Base-by-base conservation (phyloP, 2,888 invertebrate genomes). In the Euplagia quadripunctaria region DNA sequence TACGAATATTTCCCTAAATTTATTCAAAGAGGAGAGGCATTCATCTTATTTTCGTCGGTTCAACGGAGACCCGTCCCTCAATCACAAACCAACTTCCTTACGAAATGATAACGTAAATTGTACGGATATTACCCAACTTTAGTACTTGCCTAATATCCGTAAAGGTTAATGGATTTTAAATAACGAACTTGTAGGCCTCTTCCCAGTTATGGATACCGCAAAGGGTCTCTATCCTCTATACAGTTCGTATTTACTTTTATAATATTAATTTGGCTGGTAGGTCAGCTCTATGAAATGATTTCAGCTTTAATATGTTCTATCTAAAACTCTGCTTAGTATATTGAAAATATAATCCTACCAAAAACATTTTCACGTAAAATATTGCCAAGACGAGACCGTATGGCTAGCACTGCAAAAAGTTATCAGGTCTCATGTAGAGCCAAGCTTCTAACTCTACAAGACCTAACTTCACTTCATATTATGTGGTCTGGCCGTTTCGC, bases 11-110 rank as follows among this genome's bases (percentile, higher is more conserved):
- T 79, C 67, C 69, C 52, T 58, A 52, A 83, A 82, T 79, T 79
- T 82, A 82, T 84, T 79, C 82, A 82, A 73, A 82, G 75, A 65
- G 64, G 70, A 51, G n/a, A 70, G 70, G 78, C 73, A 82, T 82
- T 84, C 76, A 78, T 84, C 82, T 78, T 82, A 82, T 82, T 84
- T 79, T 70, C 65, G 70, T 65, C 76, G 78, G 78, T 76, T 82
- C 64, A 74, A 72, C 73, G 72, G 77, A 76, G 55, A 12, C 55
- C 61, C 61, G 12, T 43, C 67, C 61, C 41, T 79, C 85, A 78
- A 84, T 85, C 81, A 83, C 83, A 69, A 64, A 68, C 64, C 72
- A 42, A 68, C 72, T 73, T 73, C 68, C 68, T 63, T 16, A 42
- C 46, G 52, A 46, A 69, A 73, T 68, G 72, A 73, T 73, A 64